Base-by-base conservation (phyloP, 2,113 vertebrate species). In the Zosterops borbonicus region DNA sequence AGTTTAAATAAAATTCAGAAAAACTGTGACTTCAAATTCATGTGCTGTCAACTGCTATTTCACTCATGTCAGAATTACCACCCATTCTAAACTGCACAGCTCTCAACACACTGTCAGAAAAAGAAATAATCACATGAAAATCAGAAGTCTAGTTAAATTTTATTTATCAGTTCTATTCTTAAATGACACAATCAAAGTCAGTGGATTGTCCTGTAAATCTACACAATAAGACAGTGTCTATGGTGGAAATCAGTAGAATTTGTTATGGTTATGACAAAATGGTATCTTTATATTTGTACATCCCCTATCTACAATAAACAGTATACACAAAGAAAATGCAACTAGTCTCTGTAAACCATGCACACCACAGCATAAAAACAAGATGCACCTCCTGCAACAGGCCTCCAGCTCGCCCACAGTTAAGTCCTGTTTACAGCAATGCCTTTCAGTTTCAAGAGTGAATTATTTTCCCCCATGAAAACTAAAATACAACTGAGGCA, bases 151-250 rank as follows among this genome's bases (percentile, higher is more conserved):
- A 97, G 95, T 97, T 98, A 97, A 98, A 97, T 95, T 98, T 98
- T 98, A 98, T 98, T 98, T 97, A 96, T 94, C 97, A 74, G 94
- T 96, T 94, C 97, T 98, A 97, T 96, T 94, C 93, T 98, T 98
- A 98, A 98, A 98, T 98, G 97, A 98, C 97, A 98, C 97, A 97
- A 96, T 97, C 96, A 78, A 97, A 98, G 97, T 98, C 97, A 96
- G 95, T 96, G 94, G 90, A 97, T 96, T 12, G 68, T 88, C 94
- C 91, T 96, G 93, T 94, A 97, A 97, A 97, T 97, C 94, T 97
- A 98, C 96, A 98, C 93, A 96, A 71, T 90, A 97, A 97, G 95
- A 98, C 93, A 97, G 96, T 85, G 19, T 94, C 97, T 98, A 98
- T 84, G 58, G 96, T 92, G 96, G 95, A 96, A 98, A 97, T 94